These are phyloP conservation scores for Phaethon lepturus DNA, from an alignment of 2,113 vertebrate species.

Conservation along the genomic window DNA sequence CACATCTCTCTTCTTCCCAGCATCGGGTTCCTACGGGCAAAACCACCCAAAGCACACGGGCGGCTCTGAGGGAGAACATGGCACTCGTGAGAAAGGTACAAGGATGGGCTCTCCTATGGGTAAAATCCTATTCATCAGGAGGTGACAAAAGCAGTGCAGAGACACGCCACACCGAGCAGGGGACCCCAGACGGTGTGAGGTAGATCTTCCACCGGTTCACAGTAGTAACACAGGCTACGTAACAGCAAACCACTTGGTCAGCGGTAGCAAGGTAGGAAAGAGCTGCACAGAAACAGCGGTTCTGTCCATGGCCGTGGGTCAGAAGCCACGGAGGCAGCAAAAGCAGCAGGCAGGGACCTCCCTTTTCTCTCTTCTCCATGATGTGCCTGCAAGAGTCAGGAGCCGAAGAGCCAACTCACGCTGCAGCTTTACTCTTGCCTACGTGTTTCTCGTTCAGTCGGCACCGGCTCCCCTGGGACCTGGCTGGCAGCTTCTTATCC, in stretches of 20 bases:
- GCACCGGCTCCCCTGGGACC: not conserved
- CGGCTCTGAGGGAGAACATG: not conserved
- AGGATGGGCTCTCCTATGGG: not conserved
- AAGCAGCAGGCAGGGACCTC: not conserved
- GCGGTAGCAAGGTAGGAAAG: not conserved
- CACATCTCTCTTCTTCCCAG: not conserved
- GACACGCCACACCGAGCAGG: not conserved
- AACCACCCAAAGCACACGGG: not conserved
- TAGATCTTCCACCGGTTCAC: not conserved
- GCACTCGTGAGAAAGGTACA: not conserved
- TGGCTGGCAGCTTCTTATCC: not conserved
- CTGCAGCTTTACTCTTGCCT: not conserved
- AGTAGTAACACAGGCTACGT: not conserved
- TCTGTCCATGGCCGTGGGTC: not conserved
- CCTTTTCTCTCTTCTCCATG: not conserved
- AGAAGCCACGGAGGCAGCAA: not conserved
- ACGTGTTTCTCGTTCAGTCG: not conserved
- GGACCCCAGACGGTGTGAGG: not conserved
- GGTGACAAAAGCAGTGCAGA: not conserved
- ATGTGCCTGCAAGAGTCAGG: no score
- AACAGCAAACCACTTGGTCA: not conserved
- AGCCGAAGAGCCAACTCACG: not conserved
- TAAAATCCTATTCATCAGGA: not conserved
- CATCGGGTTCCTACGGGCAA: not conserved
- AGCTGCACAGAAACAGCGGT: not conserved